phyloP scores from a whole-genome alignment of 1,140 invertebrate genomes.

The Calosoma granatense region DNA sequence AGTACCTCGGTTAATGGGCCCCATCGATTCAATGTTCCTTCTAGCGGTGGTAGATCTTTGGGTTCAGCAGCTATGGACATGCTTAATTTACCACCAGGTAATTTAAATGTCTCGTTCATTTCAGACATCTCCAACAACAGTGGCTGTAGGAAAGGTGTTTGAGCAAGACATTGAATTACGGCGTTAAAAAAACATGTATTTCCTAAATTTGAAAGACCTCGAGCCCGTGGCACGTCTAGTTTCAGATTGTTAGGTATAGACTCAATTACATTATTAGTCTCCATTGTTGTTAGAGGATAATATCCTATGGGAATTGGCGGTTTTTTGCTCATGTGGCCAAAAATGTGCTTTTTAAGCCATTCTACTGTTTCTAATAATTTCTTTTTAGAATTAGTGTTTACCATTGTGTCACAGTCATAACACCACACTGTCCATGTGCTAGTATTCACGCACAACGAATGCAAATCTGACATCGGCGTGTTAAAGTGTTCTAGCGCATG shows the following conservation, averaged over 20 bases:
- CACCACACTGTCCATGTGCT: conserved; percentile 65
- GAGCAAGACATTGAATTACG: conserved; percentile 82
- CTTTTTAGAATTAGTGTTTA: conserved; percentile 45
- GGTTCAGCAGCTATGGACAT: conserved; percentile 11
- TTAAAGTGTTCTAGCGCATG: conserved; percentile 71
- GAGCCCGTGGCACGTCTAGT: conserved; percentile 39
- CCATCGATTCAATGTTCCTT: conserved; percentile 58
- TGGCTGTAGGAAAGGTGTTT: conserved; percentile 70
- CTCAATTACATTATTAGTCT: no score
- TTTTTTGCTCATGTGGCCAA: background rate
- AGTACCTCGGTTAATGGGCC: conserved; percentile 57
- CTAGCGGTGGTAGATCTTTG: conserved; percentile 47
- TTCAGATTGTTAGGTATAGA: background rate
- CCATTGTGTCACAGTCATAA: conserved; percentile 52
- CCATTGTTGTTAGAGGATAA: background rate
- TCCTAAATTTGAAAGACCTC: conserved; percentile 77
- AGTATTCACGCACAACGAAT: conserved; percentile 63
- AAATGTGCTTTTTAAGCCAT: conserved; percentile 45
- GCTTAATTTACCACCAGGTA: conserved; percentile 58
- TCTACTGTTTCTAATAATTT: conserved; percentile 54
- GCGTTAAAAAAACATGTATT: conserved; percentile 97
- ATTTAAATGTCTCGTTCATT: conserved; percentile 53
- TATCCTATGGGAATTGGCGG: background rate
- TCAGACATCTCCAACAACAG: conserved; percentile 59
- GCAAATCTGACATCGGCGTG: conserved; percentile 62